Percentiles rank a stretch among this genome's conserved stretches.
Evolutionary conservation across 35 echinoderm and acorn worm species (phyloP).

Genomic region (Ptychodera flava): DNA sequence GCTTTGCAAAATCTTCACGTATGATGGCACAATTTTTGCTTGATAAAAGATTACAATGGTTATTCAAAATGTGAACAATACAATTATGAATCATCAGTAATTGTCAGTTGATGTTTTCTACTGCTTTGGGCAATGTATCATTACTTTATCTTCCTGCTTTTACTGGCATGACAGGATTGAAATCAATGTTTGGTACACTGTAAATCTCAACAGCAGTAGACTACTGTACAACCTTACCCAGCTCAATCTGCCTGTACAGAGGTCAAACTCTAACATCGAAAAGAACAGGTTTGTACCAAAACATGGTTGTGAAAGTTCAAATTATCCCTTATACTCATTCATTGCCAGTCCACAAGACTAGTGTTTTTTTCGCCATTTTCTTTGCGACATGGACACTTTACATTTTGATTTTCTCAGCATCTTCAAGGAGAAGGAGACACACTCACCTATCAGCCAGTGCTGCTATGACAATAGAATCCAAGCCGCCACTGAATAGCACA

Average conservation of each 20-base stretch:
- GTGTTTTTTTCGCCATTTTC: neutral
- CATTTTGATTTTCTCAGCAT: neutral
- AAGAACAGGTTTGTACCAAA: neutral
- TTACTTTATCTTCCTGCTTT: neutral
- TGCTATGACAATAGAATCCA: conserved; percentile 93
- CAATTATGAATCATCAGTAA: neutral
- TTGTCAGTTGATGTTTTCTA: neutral
- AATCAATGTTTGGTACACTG: neutral
- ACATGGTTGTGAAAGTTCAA: neutral
- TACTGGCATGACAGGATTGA: neutral
- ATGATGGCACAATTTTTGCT: neutral
- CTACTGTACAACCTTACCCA: neutral
- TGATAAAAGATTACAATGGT: neutral
- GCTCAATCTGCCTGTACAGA: neutral
- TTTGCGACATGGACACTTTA: neutral
- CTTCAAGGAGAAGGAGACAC: neutral
- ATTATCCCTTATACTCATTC: neutral
- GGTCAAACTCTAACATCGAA: neutral
- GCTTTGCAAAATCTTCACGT: neutral
- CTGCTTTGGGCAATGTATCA: neutral
- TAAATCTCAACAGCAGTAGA: neutral
- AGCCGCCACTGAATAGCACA: conserved; percentile 89
- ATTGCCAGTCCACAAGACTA: neutral
- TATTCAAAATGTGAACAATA: neutral
- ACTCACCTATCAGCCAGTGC: conserved; percentile 81